Evolutionary conservation across 2,113 vertebrate species (phyloP), one percentile per base, ranked within the genome.

Genomic region (Dicrurus megarhynchus): DNA sequence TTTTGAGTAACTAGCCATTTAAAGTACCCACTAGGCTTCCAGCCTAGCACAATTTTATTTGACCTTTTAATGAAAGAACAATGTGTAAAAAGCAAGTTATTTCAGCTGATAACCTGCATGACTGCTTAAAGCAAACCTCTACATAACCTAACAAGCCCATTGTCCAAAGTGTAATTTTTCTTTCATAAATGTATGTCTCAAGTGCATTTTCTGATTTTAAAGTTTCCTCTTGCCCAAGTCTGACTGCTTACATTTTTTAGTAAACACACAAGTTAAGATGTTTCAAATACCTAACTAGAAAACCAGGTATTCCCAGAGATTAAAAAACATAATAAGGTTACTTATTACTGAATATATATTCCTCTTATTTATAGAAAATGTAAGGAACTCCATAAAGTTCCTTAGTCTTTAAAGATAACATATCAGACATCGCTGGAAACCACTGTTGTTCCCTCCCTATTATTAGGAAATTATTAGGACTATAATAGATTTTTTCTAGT

Each of bases 11-110:
- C 67, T 61, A 92, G 61, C 28, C 16, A 82, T 92, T 94, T 86
- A 76, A 92, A 93, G 50, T 41, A 59, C 89, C 13, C 94, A 89
- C 73, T 79, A 83, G 91, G 92, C 61, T 84, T 93, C 79, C 94
- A 93, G 77, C 6, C 75, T n/a, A n/a, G n/a, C n/a, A n/a, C 70
- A 95, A 95, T 97, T 96, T 96, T 93, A 89, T 97, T 93, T 97
- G 97, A 97, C 97, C 92, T 97, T 97, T 95, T 82, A 91, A 79
- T 94, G 59, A 92, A 96, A 93, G 89, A 93, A 92, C 55, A 92
- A 73, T 2, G 4, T 67, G 39, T 67, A 83, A 79, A 87, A 91
- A 68, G 81, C 65, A 94, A 92, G 76, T 70, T 5, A 93, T 87
- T 96, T 93, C 49, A 77, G 74, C 30, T 41, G 79, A 76, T 81